A percentile compares a stretch with the other conserved stretches of the same genome.
phyloP scores from a whole-genome alignment of 2,888 invertebrate species.

The Bembecia ichneumoniformis region DNA sequence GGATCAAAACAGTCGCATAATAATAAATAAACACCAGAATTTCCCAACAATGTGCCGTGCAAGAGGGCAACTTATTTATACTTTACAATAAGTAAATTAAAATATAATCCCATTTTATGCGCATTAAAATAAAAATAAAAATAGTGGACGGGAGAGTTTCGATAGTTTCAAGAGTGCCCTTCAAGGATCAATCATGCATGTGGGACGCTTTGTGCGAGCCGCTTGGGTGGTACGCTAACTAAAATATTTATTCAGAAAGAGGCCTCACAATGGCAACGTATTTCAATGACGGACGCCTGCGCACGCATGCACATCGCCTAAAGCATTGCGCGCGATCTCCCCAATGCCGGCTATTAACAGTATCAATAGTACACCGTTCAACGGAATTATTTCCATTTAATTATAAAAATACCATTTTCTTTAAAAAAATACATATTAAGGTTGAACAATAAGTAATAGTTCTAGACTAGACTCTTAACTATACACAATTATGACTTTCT shows the following conservation, averaged over 20 bases:
- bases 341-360: neutral
- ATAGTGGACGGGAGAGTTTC: conserved; percentile 9
- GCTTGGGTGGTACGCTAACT: conserved; percentile 60
- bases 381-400: too few relatives aligned
- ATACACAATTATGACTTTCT: too few relatives aligned
- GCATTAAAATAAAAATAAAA: conserved; percentile 1
- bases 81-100: conserved; percentile 2
- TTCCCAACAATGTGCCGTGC: neutral
- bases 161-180: conserved; percentile 27
- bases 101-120: conserved; percentile 1
- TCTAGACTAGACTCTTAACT: too few relatives aligned
- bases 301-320: conserved; percentile 17
- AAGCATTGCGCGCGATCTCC: conserved; percentile 17
- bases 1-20: too few relatives aligned
- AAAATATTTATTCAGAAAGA: conserved; percentile 64
- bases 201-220: conserved; percentile 42
- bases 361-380: too few relatives aligned
- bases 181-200: conserved; percentile 63
- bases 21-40: neutral
- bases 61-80: neutral
- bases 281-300: conserved; percentile 46
- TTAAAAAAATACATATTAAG: too few relatives aligned
- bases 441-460: too few relatives aligned
- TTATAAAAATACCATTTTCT: too few relatives aligned
- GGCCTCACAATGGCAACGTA: conserved; percentile 60